Base-by-base conservation (phyloP, 2,888 invertebrate species). In the Halocaridina rubra region DNA sequence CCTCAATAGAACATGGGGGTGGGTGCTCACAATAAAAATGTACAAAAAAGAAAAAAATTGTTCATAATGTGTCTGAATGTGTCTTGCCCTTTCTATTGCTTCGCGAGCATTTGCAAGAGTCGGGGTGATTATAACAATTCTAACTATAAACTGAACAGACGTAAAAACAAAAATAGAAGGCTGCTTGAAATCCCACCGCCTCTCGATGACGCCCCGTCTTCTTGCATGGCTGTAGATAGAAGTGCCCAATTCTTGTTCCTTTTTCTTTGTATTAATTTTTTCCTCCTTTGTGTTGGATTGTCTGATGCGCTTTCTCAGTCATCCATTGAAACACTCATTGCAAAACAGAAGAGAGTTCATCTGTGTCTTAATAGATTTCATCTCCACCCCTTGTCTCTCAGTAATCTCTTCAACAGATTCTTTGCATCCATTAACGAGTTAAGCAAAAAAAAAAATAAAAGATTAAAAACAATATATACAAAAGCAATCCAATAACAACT, bases 11-110 rank as follows among this genome's bases (percentile, higher is more conserved):
- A 84, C 57, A 84, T 19, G 71, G 82, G 82, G 82, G 78, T 84
- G 82, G 82, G 82, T 84, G 82, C 82, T 84, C 82, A 84, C 82
- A 84, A 84, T 78, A 69, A 82, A 84, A 81, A 81, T 81, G 81
- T 84, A 78, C 77, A 84, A 77, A 84, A 84, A 84, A 71, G 64
- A 78, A 84, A 84, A 84, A 84, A 84, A 77, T 78, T 84, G 82
- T 84, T 84, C 82, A 84, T 84, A 84, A 78, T 84, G 82, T 84
- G 82, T 84, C 82, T 53, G 53, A 84, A 84, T 84, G 82, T 84
- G 82, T 84, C 78, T 78, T 78, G 32, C 72, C 61, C 82, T 77
- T 77, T 72, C 78, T 69, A 46, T 33, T 46, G 29, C 72, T 72
- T 81, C 74, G 74, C 61, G 74, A 46, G 74, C 74, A 72, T 61